A percentile compares a stretch with the other conserved stretches of the same genome.
Conservation (phyloP, 64 coral and sea anemone species). For the Montipora capricornis region DNA sequence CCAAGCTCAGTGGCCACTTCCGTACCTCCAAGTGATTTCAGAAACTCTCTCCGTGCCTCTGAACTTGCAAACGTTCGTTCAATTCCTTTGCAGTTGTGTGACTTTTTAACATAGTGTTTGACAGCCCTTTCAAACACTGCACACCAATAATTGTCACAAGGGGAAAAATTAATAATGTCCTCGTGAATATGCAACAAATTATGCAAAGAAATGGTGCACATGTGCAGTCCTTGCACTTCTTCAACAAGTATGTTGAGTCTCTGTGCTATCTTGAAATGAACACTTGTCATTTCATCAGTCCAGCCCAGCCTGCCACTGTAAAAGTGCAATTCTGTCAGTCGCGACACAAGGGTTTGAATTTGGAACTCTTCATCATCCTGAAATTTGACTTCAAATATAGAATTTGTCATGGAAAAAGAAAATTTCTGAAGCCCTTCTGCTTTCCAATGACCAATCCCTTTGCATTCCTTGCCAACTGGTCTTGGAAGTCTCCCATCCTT, state of each 20-base stretch:
- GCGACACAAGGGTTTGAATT: conserved; percentile 27
- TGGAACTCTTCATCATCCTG: conserved; percentile 22
- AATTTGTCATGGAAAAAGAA: conserved; percentile 35
- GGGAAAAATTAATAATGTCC: conserved; percentile 65
- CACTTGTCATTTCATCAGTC: conserved; percentile 35
- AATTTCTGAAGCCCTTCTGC: conserved; percentile 45
- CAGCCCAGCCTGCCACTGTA: conserved; percentile 27
- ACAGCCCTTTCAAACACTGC: conserved; percentile 60
- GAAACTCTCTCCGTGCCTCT: conserved; percentile 54
- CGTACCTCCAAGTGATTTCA: conserved; percentile 40
- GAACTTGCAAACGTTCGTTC: conserved; percentile 69
- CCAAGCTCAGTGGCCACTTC: conserved; percentile 1
- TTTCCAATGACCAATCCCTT: conserved; percentile 55
- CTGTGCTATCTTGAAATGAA: conserved; percentile 25
- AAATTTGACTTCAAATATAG: conserved; percentile 31
- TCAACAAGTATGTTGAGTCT: conserved; percentile 39
- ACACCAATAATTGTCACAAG: conserved; percentile 78
- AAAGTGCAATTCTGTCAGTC: conserved; percentile 40
- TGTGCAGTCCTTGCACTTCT: conserved; percentile 44
- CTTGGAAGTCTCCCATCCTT: conserved; percentile 45
- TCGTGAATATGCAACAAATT: conserved; percentile 65
- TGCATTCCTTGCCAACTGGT: conserved; percentile 40
- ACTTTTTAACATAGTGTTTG: conserved; percentile 66
- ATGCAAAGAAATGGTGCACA: conserved; percentile 77
- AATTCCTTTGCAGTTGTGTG: conserved; percentile 82